Conservation (phyloP, 1,140 invertebrate species). For the Cotesia chilonis region DNA sequence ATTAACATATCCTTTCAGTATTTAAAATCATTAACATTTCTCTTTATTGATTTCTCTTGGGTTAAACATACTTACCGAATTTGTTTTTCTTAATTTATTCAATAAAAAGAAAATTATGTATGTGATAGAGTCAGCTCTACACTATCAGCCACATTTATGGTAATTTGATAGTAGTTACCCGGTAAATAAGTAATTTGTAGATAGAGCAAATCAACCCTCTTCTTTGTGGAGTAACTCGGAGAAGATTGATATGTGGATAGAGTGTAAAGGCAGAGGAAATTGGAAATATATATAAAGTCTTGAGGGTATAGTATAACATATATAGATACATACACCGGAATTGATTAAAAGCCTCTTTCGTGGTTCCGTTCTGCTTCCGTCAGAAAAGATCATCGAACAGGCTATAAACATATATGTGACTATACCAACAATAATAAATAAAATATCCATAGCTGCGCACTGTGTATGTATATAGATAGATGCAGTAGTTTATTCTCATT, state of each 20-base stretch:
- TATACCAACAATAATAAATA: too few species aligned
- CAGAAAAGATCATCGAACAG: conserved; percentile 46
- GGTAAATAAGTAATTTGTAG: conserved; percentile 1
- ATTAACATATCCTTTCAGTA: too few species aligned
- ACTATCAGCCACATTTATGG: neutral
- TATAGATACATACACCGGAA: neutral
- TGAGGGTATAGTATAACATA: neutral
- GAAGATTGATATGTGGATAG: neutral
- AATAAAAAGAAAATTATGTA: too few species aligned
- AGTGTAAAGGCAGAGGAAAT: neutral
- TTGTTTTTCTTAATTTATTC: too few species aligned
- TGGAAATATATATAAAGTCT: neutral
- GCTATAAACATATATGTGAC: too few species aligned
- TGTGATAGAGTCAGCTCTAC: too few species aligned
- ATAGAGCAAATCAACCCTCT: neutral
- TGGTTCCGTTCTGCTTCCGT: conserved; percentile 64
- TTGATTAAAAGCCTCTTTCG: conserved; percentile 26
- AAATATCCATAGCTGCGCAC: neutral
- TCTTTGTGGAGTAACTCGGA: too few species aligned
- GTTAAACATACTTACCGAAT: too few species aligned
- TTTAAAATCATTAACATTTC: too few species aligned
- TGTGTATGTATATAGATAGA: neutral
- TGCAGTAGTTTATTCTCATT: conserved; percentile 43
- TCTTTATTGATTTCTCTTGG: too few species aligned
- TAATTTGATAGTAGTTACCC: neutral